phyloP scores from a whole-genome alignment of 2,888 invertebrate species.

The Folsomia candida region DNA sequence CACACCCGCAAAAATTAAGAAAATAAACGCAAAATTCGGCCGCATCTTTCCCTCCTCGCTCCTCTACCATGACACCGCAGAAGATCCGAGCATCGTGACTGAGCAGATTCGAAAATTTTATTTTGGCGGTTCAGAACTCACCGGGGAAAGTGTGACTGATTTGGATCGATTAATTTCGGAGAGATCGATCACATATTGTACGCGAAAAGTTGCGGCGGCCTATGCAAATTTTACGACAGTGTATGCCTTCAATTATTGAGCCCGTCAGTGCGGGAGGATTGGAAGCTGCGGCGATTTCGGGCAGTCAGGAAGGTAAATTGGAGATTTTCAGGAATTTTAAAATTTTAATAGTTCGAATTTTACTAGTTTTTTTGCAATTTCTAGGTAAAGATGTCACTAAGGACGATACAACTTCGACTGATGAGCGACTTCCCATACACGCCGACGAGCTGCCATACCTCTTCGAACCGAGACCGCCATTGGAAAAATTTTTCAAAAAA shows the following conservation, averaged over 20 bases:
- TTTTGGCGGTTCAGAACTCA: constrained; percentile 29
- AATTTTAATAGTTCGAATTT: no score
- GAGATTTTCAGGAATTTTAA: no score
- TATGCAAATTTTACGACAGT: constrained; percentile 53
- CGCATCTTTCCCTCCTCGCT: constrained; percentile 44
- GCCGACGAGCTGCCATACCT: constrained; percentile 34
- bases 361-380: no score
- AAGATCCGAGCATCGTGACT: constrained; percentile 20
- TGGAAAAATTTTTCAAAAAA: no score
- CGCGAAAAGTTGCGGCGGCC: constrained; percentile 54
- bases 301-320: no score
- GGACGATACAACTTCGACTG: no score
- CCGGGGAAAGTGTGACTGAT: constrained; percentile 15
- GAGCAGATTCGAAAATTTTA: constrained; percentile 38
- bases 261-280: no score
- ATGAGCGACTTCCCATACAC: no score
- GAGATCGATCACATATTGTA: constrained; percentile 57
- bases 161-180: constrained; percentile 55
- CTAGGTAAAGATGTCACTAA: no score
- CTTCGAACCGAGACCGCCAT: constrained; percentile 2
- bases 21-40: constrained; percentile 45
- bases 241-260: constrained; percentile 56
- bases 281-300: no score
- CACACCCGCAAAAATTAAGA: no score
- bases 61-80: constrained; percentile 27